A percentile compares a stretch with the other conserved stretches of the same genome.
These are phyloP conservation scores for Pachyramphus minor DNA, from an alignment of 2,113 vertebrate genomes.

Conservation along the genomic window DNA sequence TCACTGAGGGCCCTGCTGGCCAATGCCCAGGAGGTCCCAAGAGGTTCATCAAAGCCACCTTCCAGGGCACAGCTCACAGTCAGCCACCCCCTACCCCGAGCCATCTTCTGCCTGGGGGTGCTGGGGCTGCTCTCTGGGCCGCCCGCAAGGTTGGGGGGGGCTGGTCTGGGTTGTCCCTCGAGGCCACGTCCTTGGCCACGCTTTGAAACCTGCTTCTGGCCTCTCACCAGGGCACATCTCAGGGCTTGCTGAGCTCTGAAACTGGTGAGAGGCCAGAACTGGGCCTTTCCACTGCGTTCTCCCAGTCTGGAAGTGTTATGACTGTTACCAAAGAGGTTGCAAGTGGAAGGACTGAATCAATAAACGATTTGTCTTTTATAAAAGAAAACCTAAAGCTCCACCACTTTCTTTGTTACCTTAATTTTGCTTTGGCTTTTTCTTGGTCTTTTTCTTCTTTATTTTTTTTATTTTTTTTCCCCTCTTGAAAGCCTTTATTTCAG, in stretches of 20 bases:
- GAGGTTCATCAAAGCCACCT: neutral
- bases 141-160: neutral
- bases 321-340: constrained; percentile 67
- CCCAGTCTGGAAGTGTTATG: constrained; percentile 30
- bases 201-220: constrained; percentile 39
- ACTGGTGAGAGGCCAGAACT: constrained; percentile 12
- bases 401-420: neutral
- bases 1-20: rapidly evolving
- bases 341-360: constrained; percentile 60
- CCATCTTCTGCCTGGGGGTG: neutral
- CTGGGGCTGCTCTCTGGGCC: neutral
- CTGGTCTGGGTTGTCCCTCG: neutral
- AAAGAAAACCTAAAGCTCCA: constrained; percentile 10
- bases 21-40: neutral
- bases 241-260: neutral
- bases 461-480: no score
- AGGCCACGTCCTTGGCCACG: neutral
- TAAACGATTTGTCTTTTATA: constrained; percentile 61
- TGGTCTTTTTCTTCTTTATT: no score
- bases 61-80: neutral
- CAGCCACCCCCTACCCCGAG: neutral
- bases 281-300: constrained; percentile 34
- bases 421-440: neutral
- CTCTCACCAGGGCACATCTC: neutral
- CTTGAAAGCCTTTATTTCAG: neutral